Evolutionary conservation across 2,113 vertebrate genomes (phyloP).

Genomic region (Macroglossus sobrinus): DNA sequence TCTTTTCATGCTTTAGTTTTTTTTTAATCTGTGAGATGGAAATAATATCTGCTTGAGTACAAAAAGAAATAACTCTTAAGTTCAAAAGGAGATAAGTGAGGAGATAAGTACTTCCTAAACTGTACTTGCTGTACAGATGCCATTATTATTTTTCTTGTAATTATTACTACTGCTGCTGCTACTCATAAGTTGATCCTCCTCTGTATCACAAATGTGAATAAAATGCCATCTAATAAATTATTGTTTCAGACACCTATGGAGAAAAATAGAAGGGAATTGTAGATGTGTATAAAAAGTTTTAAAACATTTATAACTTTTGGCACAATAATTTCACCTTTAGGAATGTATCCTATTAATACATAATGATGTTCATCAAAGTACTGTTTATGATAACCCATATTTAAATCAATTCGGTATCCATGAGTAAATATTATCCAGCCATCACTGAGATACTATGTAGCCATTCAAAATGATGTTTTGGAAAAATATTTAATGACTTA

Average conservation of each 20-base stretch:
- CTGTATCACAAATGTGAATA: background rate
- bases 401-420: background rate
- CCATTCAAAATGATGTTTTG: background rate
- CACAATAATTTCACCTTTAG: background rate
- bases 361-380: background rate
- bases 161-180: background rate
- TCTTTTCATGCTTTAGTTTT: background rate
- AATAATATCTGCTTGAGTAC: background rate
- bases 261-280: background rate
- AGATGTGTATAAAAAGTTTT: background rate
- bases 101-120: background rate
- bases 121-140: background rate
- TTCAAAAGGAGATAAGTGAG: background rate
- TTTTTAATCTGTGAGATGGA: background rate
- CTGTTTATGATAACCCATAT: background rate
- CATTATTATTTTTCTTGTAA: background rate
- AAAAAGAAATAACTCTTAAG: background rate
- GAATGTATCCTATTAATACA: background rate
- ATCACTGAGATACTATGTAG: background rate
- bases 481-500: constrained; percentile 13
- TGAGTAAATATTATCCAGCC: background rate
- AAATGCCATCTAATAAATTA: background rate
- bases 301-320: background rate
- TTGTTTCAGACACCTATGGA: background rate
- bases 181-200: background rate